Evolutionary conservation across 1,140 invertebrate species (phyloP), one percentile per base, ranked within the genome.

Genomic region (Conopomorpha cramerella): DNA sequence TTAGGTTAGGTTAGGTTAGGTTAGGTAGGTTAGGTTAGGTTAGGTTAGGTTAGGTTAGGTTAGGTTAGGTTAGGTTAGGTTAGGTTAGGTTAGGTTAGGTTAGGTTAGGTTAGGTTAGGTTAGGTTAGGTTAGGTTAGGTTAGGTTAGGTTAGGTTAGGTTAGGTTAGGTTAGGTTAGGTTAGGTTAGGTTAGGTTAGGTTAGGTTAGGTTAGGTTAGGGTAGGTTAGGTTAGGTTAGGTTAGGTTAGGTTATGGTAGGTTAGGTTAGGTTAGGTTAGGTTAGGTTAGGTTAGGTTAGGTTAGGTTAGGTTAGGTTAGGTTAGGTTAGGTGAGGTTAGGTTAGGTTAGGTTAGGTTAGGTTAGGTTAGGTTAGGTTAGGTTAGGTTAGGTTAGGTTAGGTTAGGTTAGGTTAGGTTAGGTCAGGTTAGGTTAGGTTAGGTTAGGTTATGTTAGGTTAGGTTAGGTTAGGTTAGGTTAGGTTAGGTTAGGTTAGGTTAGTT

Each of bases 111-210:
- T 36, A 30, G 39, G 34, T 41, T 36, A 25, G 33, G 43, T 48
- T 47, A 43, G 51, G 51, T 48, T 48, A 36, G 44, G 49, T 52
- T 53, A 50, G 51, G 49, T 53, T 55, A 41, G 49, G 51, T 52
- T 55, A 44, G 55, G 49, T 59, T 54, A 43, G 53, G 46, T 41
- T 46, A 43, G 46, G 50, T 48, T 59, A 48, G 51, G 54, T 57
- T 57, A 51, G 47, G 51, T 55, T 57, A 46, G 47, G 51, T 53
- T 48, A 38, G 42, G 46, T 51, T 51, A 36, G 48, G 49, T 50
- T 52, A 39, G 45, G 42, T 48, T 49, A 39, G 50, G 50, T 51
- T 51, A 41, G 43, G 48, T 41, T 54, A 46, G 46, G 49, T 50
- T 51, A 41, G 41, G n/a, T n/a, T n/a, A n/a, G n/a, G n/a, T n/a